Percentiles rank a stretch among this genome's conserved stretches.
Evolutionary conservation across 2,797 vertebrate species (phyloP).

Genomic region (Helarctos malayanus): DNA sequence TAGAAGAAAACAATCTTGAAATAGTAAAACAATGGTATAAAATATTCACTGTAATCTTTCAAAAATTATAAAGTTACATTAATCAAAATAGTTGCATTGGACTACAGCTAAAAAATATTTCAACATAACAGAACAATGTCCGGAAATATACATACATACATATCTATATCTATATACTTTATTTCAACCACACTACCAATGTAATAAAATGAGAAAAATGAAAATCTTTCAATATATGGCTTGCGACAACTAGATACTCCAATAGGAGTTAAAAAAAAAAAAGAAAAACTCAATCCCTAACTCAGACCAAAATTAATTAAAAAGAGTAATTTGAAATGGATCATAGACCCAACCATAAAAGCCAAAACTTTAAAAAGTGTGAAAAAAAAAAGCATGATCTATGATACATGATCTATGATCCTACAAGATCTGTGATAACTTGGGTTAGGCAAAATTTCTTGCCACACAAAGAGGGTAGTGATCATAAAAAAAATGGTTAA

Average conservation of each 20-base stretch:
- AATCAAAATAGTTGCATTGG: background rate
- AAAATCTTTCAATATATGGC: background rate
- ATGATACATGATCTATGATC: background rate
- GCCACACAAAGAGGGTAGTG: background rate
- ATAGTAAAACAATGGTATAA: background rate
- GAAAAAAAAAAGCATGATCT: background rate
- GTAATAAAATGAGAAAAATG: background rate
- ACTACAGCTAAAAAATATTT: background rate
- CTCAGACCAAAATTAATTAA: background rate
- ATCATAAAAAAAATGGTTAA: background rate
- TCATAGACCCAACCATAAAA: background rate
- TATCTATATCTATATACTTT: background rate
- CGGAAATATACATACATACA: background rate
- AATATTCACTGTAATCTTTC: background rate
- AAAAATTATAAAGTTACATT: conserved; percentile 12
- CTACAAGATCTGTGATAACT: background rate
- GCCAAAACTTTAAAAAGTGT: background rate
- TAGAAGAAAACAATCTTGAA: background rate
- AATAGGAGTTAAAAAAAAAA: background rate
- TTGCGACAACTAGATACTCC: background rate
- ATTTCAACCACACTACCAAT: background rate
- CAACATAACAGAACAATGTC: background rate
- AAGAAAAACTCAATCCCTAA: background rate
- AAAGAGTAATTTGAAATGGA: background rate
- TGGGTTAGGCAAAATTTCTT: background rate